These are phyloP conservation scores for Epizoanthus illoricatus DNA, from an alignment of 92 coral and sea anemone species.

Conservation along the genomic window DNA sequence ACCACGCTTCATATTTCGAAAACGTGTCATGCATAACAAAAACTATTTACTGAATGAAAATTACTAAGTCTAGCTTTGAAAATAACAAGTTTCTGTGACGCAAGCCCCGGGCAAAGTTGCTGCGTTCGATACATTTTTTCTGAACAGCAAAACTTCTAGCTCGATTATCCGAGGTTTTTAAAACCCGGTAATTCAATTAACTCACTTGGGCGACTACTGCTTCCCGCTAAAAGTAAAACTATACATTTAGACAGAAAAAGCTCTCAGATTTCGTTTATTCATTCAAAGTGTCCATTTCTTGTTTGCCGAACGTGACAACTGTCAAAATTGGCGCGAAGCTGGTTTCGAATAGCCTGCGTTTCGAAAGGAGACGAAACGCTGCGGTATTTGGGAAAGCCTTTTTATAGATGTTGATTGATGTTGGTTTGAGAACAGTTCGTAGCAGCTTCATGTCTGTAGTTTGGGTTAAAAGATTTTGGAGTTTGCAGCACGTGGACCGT, in stretches of 20 bases:
- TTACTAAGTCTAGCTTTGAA: not conserved
- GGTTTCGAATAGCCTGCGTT: not conserved
- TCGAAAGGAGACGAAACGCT: no score
- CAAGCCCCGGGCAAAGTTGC: not conserved
- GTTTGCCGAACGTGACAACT: conserved; percentile 35
- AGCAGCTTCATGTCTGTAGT: not conserved
- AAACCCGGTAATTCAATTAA: conserved; percentile 21
- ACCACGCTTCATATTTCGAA: conserved; percentile 17
- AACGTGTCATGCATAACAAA: conserved; percentile 1
- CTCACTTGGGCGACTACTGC: not conserved
- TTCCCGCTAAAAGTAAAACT: conserved; percentile 32
- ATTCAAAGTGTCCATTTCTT: conserved; percentile 20
- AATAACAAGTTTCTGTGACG: not conserved
- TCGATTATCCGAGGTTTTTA: not conserved
- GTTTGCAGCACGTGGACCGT: conserved; percentile 22
- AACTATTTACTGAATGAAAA: conserved; percentile 12
- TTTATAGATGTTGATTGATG: no score
- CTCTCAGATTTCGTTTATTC: conserved; percentile 11
- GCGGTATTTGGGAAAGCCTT: no score
- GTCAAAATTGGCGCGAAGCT: conserved; percentile 21
- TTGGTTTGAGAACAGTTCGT: not conserved
- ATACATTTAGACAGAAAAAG: not conserved
- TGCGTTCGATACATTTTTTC: not conserved
- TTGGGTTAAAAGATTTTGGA: not conserved
- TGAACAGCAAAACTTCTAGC: not conserved